Evolutionary conservation across 2,797 vertebrate species (phyloP).

Genomic region (Mus minutoides): DNA sequence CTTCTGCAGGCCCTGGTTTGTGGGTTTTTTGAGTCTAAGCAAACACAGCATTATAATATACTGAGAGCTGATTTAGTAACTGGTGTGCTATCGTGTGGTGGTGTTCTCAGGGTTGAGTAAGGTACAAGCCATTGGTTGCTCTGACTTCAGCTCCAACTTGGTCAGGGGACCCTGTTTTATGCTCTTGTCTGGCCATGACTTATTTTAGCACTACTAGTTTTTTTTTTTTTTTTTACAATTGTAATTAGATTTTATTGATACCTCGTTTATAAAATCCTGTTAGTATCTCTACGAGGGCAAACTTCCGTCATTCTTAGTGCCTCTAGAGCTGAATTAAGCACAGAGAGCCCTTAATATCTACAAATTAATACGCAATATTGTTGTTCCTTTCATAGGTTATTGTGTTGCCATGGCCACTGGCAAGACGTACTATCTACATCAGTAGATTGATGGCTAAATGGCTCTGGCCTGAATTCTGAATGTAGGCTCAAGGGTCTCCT

Average conservation of each 20-base stretch:
- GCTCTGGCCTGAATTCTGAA: background rate
- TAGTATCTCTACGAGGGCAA: background rate
- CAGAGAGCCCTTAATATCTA: background rate
- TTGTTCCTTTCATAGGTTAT: background rate
- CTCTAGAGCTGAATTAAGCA: background rate
- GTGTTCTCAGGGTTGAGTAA: background rate
- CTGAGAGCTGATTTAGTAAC: background rate
- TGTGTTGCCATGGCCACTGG: background rate
- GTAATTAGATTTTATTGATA: conserved; percentile 41
- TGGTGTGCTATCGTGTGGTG: background rate
- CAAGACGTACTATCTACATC: background rate
- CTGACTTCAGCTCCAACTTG: too few relatives aligned
- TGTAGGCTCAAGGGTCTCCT: background rate
- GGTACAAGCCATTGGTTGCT: background rate
- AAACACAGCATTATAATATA: background rate
- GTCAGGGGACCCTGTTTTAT: background rate
- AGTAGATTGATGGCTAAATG: background rate
- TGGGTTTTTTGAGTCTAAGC: background rate
- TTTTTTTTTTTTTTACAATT: background rate
- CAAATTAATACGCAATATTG: conserved; percentile 22
- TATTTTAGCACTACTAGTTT: background rate
- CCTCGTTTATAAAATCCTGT: conserved; percentile 45
- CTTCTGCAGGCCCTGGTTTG: fast-evolving
- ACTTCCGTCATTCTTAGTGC: background rate
- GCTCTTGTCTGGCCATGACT: background rate